phyloP scores from a whole-genome alignment of 2,888 invertebrate species.

The Calliopum simillimum region DNA sequence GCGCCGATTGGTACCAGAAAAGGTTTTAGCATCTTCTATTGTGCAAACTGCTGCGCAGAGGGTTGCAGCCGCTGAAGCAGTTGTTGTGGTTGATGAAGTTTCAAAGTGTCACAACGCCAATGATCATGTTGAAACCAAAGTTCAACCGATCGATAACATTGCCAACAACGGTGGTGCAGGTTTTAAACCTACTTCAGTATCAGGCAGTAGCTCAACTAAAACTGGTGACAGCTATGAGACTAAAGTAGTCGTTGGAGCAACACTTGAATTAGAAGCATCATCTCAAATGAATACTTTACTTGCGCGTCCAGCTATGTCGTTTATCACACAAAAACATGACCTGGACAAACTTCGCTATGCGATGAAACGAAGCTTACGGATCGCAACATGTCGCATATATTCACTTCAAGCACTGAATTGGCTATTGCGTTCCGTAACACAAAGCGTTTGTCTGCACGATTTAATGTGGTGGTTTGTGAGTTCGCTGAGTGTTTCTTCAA shows the following conservation, averaged over 20 bases:
- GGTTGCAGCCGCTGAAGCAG: slow-evolving; percentile 38
- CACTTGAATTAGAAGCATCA: slow-evolving; percentile 51
- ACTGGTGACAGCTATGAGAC: not conserved
- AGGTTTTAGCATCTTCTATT: slow-evolving; percentile 68
- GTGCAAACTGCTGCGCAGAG: slow-evolving; percentile 58
- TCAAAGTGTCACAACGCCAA: slow-evolving; percentile 39
- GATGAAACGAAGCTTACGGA: slow-evolving; percentile 87
- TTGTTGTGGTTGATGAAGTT: slow-evolving; percentile 25
- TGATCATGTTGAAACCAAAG: slow-evolving; percentile 19
- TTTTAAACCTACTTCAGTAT: too few relatives aligned
- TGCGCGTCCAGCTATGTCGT: slow-evolving; percentile 84
- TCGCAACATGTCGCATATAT: slow-evolving; percentile 84
- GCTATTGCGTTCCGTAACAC: slow-evolving; percentile 91
- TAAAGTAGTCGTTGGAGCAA: slow-evolving; percentile 20
- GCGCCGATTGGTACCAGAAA: slow-evolving; percentile 80
- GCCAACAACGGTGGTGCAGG: too few relatives aligned
- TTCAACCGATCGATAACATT: too few relatives aligned
- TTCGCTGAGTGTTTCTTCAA: slow-evolving; percentile 75
- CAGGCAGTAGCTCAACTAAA: too few relatives aligned
- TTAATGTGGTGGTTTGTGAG: slow-evolving; percentile 97
- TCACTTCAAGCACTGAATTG: slow-evolving; percentile 96
- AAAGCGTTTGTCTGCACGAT: slow-evolving; percentile 92
- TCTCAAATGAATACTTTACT: slow-evolving; percentile 57
- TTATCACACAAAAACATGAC: slow-evolving; percentile 88
- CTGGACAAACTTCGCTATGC: slow-evolving; percentile 84